A percentile compares a stretch with the other conserved stretches of the same genome.
phyloP scores from a whole-genome alignment of 1,140 invertebrate species.

The Brachionus angularis region DNA sequence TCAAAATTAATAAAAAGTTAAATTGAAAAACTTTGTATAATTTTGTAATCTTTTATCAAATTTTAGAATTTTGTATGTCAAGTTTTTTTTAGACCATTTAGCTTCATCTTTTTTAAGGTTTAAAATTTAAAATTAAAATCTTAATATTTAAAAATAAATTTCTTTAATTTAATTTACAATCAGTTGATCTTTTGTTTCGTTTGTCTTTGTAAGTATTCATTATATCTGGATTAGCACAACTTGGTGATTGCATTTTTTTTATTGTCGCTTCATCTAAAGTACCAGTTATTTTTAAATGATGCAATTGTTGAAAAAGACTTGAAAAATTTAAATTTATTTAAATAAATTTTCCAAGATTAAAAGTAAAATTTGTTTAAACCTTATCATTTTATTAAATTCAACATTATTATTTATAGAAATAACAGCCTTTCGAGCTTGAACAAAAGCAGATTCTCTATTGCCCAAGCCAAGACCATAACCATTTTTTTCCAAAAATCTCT shows the following conservation, averaged over 20 bases:
- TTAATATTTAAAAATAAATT: no score
- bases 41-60: not conserved
- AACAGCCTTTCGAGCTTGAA: not conserved
- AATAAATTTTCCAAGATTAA: no score
- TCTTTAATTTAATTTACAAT: no score
- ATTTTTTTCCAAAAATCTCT: conserved; percentile 37
- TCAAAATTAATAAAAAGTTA: no score
- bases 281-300: conserved; percentile 27
- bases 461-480: conserved; percentile 16
- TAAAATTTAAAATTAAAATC: no score
- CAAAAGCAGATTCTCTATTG: not conserved
- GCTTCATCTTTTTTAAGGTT: no score
- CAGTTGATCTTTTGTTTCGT: not conserved
- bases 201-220: not conserved
- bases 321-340: no score
- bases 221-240: conserved; percentile 35
- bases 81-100: not conserved
- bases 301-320: conserved; percentile 12
- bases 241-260: not conserved
- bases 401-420: not conserved
- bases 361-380: no score
- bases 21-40: conserved; percentile 12
- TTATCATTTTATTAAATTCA: conserved; percentile 5
- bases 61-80: conserved; percentile 15
- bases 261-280: conserved; percentile 1